Evolutionary conservation across 2,888 invertebrate genomes (phyloP).

Genomic region (Tenthredo livida): DNA sequence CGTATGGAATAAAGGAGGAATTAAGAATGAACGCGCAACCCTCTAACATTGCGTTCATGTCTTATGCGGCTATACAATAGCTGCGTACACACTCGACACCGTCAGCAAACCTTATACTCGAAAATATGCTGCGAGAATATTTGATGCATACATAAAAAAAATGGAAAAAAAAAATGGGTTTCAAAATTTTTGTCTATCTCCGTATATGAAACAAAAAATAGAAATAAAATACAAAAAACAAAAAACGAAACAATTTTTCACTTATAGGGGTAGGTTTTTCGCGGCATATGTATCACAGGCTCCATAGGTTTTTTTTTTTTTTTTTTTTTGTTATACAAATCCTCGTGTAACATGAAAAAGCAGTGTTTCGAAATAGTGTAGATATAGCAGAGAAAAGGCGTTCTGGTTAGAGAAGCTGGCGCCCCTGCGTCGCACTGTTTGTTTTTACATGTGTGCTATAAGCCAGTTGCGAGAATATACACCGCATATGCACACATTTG

Average conservation of each 20-base stretch:
- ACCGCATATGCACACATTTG: background rate
- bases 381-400: background rate
- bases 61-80: background rate
- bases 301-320: background rate
- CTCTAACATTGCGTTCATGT: background rate
- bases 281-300: background rate
- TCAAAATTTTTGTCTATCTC: background rate
- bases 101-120: background rate
- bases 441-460: constrained; percentile 42
- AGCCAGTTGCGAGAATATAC: background rate
- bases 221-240: background rate
- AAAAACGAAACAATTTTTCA: no score
- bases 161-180: background rate
- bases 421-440: constrained; percentile 38
- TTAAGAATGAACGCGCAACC: constrained; percentile 63
- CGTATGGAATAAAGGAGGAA: constrained; percentile 70
- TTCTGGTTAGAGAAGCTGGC: constrained; percentile 12
- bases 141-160: background rate
- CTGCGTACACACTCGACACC: constrained; percentile 8
- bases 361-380: background rate
- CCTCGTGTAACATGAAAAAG: background rate
- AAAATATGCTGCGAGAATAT: background rate
- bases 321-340: background rate
- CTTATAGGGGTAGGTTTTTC: background rate
- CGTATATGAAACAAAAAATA: background rate